Conservation (phyloP, 1,140 invertebrate genomes). For the Drosophila kohkoa region DNA sequence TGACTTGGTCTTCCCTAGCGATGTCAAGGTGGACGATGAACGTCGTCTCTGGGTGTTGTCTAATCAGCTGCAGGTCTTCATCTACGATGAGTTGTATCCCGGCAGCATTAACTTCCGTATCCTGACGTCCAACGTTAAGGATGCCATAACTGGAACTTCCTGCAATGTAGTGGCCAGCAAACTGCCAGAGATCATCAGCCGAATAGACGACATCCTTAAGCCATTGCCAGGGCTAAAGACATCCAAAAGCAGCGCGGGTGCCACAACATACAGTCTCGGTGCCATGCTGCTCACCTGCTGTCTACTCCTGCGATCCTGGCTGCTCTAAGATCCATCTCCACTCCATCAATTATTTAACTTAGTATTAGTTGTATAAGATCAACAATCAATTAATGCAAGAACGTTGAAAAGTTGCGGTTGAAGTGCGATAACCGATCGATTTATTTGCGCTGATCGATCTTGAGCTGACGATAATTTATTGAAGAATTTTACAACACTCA, state of each 20-base stretch:
- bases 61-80: slow-evolving; percentile 89
- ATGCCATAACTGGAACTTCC: slow-evolving; percentile 89
- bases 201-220: slow-evolving; percentile 84
- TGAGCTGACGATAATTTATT: too few relatives aligned
- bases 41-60: slow-evolving; percentile 91
- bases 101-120: slow-evolving; percentile 91
- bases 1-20: slow-evolving; percentile 91
- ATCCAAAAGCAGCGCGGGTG: background rate
- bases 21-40: slow-evolving; percentile 90
- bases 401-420: too few relatives aligned
- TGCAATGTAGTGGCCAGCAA: slow-evolving; percentile 86
- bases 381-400: background rate
- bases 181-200: slow-evolving; percentile 86
- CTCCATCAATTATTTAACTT: background rate
- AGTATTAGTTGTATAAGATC: background rate
- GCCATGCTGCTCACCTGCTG: slow-evolving; percentile 6
- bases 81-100: slow-evolving; percentile 88
- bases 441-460: too few relatives aligned
- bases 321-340: background rate
- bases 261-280: background rate
- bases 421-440: too few relatives aligned
- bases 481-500: too few relatives aligned
- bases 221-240: slow-evolving; percentile 26
- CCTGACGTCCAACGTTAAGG: slow-evolving; percentile 87
- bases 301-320: background rate